Conservation (phyloP, 1,140 invertebrate species). For the Diploscapter pachys region DNA sequence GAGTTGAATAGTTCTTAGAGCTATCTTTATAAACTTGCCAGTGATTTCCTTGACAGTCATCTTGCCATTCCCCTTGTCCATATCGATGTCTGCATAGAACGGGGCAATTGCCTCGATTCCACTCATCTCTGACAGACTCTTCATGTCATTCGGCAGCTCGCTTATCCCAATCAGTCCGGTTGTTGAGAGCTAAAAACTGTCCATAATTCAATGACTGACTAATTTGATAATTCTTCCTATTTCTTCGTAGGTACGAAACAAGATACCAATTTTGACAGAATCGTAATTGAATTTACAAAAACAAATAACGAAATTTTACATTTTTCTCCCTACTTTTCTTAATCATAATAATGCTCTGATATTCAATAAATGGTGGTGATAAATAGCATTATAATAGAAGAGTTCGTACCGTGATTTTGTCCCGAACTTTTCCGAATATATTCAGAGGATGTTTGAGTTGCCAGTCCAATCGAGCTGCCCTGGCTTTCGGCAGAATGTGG, state of each 20-base stretch:
- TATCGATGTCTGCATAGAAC: slow-evolving; percentile 55
- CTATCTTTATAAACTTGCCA: too few relatives aligned
- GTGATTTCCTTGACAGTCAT: slow-evolving; percentile 44
- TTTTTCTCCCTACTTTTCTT: too few relatives aligned
- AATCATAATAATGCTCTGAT: too few relatives aligned
- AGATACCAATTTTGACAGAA: too few relatives aligned
- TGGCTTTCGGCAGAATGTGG: slow-evolving; percentile 46
- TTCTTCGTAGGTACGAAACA: too few relatives aligned
- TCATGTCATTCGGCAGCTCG: slow-evolving; percentile 28
- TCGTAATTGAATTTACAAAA: too few relatives aligned
- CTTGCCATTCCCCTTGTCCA: slow-evolving; percentile 42
- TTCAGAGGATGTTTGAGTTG: slow-evolving; percentile 48
- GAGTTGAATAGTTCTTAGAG: too few relatives aligned
- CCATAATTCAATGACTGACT: too few relatives aligned
- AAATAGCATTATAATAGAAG: too few relatives aligned
- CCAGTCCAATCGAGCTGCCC: slow-evolving; percentile 47
- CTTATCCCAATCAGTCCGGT: slow-evolving; percentile 51
- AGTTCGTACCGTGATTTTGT: slow-evolving; percentile 44
- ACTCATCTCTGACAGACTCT: slow-evolving; percentile 46
- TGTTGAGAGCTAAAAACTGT: slow-evolving; percentile 46
- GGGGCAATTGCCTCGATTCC: slow-evolving; percentile 49
- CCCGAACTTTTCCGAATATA: slow-evolving; percentile 46
- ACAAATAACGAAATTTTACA: too few relatives aligned
- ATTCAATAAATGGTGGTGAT: too few relatives aligned
- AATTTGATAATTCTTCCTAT: too few relatives aligned